Evolutionary conservation across 1,140 invertebrate genomes (phyloP).

Genomic region (Hetaerina americana): DNA sequence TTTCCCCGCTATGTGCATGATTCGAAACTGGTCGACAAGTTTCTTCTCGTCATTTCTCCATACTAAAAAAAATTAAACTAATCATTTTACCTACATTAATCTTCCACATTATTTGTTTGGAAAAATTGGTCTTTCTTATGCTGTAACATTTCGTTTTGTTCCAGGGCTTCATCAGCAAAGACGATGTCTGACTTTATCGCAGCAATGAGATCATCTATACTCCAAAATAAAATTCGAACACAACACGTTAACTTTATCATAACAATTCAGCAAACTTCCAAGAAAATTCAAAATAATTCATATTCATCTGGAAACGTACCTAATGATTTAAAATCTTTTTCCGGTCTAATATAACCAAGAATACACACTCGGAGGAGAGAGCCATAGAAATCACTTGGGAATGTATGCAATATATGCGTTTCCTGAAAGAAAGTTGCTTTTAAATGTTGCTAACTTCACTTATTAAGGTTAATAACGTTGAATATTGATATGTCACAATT

Average conservation of each 20-base stretch:
- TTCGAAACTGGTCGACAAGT: no score
- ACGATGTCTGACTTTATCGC: slow-evolving; percentile 65
- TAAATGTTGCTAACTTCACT: background rate
- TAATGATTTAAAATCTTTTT: slow-evolving; percentile 67
- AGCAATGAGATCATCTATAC: slow-evolving; percentile 53
- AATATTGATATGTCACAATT: slow-evolving; percentile 5
- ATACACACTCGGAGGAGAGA: slow-evolving; percentile 62
- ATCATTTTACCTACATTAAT: no score
- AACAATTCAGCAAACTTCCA: no score
- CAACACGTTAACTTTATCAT: no score
- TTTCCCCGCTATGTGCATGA: no score
- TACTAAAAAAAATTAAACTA: no score
- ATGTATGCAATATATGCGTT: slow-evolving; percentile 80
- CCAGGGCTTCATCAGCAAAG: slow-evolving; percentile 41
- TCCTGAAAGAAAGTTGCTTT: slow-evolving; percentile 43
- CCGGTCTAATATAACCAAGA: slow-evolving; percentile 67
- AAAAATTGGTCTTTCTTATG: slow-evolving; percentile 28
- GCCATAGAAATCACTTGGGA: slow-evolving; percentile 79
- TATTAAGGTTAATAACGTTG: background rate
- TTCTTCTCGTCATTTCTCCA: no score
- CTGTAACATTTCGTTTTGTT: slow-evolving; percentile 29
- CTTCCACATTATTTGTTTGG: slow-evolving; percentile 4
- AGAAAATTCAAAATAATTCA: no score
- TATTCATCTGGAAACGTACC: no score
- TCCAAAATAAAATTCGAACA: no score